Percentiles rank a stretch among this genome's conserved stretches.
Evolutionary conservation across 2,797 vertebrate species (phyloP).

Genomic region (Carcharodon carcharias): DNA sequence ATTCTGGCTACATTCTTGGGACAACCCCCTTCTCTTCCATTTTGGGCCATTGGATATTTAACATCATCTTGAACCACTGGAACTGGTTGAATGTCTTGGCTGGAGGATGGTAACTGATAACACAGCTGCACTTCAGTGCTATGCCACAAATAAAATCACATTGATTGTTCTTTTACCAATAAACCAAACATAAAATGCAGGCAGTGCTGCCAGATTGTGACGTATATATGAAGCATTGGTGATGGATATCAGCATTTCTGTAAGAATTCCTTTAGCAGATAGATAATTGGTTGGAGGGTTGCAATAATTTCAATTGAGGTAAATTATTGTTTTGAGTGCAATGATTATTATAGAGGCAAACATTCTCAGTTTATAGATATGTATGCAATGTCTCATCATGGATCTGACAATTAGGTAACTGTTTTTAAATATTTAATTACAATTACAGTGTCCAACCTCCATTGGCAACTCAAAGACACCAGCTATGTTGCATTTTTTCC

Average conservation of each 20-base stretch:
- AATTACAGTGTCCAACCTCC: background rate
- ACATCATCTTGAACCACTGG: background rate
- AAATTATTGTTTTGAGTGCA: background rate
- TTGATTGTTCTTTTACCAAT: background rate
- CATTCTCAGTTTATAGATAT: background rate
- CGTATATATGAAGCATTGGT: background rate
- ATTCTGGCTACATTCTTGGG: background rate
- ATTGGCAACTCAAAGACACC: background rate
- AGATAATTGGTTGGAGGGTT: background rate
- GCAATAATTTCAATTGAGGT: conserved; percentile 5
- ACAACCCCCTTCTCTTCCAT: background rate
- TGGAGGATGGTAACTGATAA: background rate
- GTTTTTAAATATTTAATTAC: conserved; percentile 8
- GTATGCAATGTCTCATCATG: background rate
- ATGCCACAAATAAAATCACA: background rate
- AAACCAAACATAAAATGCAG: background rate
- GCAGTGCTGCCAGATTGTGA: too few species aligned
- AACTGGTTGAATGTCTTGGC: background rate
- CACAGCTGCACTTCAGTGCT: background rate
- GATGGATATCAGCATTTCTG: background rate
- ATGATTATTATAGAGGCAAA: background rate
- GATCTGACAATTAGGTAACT: background rate
- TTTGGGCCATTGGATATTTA: background rate
- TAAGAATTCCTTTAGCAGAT: background rate
- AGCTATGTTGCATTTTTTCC: conserved; percentile 12